Conservation (phyloP, 2,113 vertebrate genomes). For the Aspidoscelis tigris region DNA sequence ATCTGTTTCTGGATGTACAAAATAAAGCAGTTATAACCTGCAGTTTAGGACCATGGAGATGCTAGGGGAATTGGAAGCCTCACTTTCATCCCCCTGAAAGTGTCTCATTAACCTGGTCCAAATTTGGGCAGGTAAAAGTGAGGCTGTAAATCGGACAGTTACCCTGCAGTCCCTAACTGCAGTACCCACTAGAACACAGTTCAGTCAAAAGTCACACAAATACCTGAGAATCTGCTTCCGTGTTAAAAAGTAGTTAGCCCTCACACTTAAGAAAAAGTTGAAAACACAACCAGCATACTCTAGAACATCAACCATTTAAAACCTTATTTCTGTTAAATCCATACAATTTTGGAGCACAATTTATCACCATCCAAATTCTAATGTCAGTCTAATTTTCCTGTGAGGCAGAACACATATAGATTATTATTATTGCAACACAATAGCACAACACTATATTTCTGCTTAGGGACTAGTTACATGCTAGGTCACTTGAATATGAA, state of each 20-base stretch:
- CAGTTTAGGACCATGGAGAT: too few species aligned
- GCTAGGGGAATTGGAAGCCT: too few species aligned
- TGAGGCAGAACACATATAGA: conserved; percentile 12
- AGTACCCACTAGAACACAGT: too few species aligned
- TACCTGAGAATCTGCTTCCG: conserved; percentile 38
- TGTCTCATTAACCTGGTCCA: too few species aligned
- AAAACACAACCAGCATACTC: conserved; percentile 12
- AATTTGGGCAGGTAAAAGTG: too few species aligned
- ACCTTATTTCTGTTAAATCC: not conserved
- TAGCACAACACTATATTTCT: conserved; percentile 2
- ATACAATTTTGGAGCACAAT: not conserved
- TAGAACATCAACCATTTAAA: conserved; percentile 4
- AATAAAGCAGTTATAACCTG: conserved; percentile 10
- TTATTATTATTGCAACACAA: not conserved
- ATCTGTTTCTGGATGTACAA: conserved; percentile 4
- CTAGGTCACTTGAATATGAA: not conserved
- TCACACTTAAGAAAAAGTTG: conserved; percentile 20
- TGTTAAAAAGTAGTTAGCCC: conserved; percentile 26
- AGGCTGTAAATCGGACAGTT: too few species aligned
- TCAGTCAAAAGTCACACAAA: conserved; percentile 22
- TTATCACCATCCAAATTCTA: conserved; percentile 5
- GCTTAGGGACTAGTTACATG: not conserved
- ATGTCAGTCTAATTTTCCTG: not conserved
- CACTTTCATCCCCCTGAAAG: too few species aligned
- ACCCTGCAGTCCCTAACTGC: too few species aligned